Conservation (phyloP, 2,113 vertebrate genomes). For the Diphyllodes magnificus region DNA sequence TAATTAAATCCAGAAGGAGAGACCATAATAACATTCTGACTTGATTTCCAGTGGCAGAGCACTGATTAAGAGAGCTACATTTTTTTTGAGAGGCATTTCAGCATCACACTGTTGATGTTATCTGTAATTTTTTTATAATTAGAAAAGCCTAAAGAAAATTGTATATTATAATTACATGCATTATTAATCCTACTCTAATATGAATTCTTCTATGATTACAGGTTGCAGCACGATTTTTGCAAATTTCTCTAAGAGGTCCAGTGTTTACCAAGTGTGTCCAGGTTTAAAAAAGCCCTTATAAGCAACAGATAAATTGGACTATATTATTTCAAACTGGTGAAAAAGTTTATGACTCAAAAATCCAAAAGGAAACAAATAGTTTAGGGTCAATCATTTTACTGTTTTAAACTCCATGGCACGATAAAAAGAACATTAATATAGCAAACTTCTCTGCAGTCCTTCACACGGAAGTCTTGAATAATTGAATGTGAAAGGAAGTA, state of each 20-base stretch:
- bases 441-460: background rate
- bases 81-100: constrained; percentile 55
- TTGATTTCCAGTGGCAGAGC: constrained; percentile 65
- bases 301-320: background rate
- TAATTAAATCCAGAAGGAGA: constrained; percentile 68
- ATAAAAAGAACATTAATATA: background rate
- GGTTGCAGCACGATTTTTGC: constrained; percentile 19
- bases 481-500: background rate
- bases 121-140: constrained; percentile 72
- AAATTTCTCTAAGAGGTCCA: background rate
- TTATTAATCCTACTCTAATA: constrained; percentile 62
- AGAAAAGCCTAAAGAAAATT: constrained; percentile 65
- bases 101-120: constrained; percentile 59
- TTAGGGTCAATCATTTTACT: background rate
- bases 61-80: constrained; percentile 65
- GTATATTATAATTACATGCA: constrained; percentile 66
- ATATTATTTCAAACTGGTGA: background rate
- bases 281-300: background rate
- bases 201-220: constrained; percentile 25
- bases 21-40: constrained; percentile 62
- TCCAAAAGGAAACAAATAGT: background rate
- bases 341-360: background rate
- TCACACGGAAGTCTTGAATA: background rate
- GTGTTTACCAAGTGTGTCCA: background rate
- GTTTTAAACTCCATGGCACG: background rate